Percentiles rank a stretch among this genome's conserved stretches.
phyloP scores from a whole-genome alignment of 2,888 invertebrate genomes.

The Drosophila macrospina region DNA sequence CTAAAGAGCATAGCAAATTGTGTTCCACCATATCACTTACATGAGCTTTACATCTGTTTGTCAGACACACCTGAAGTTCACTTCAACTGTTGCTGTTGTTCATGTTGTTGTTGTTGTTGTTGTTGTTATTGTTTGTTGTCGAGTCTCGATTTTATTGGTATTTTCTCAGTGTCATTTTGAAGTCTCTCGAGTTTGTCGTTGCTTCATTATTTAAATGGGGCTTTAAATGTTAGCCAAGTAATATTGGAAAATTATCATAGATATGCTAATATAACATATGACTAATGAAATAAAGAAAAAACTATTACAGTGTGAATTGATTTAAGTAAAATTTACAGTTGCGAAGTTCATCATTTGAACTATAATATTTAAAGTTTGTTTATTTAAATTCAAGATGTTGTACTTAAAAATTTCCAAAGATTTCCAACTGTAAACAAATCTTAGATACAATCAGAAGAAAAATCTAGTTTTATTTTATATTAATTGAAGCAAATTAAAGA shows the following conservation, averaged over 20 bases:
- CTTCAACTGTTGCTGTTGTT: slow-evolving; percentile 18
- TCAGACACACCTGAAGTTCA: slow-evolving; percentile 24
- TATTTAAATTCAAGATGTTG: too few species aligned
- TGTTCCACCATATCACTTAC: slow-evolving; percentile 44
- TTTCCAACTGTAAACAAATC: too few species aligned
- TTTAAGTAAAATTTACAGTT: not conserved
- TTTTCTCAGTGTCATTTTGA: slow-evolving; percentile 53
- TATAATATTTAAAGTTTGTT: too few species aligned
- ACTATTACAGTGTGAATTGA: slow-evolving; percentile 11
- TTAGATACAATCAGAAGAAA: not conserved
- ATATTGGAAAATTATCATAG: slow-evolving; percentile 38
- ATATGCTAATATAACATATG: slow-evolving; percentile 41
- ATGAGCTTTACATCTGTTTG: slow-evolving; percentile 62
- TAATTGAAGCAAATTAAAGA: not conserved
- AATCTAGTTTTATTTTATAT: not conserved
- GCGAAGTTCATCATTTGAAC: too few species aligned
- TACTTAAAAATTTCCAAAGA: too few species aligned
- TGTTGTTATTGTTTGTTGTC: slow-evolving; percentile 29
- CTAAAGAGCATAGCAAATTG: slow-evolving; percentile 73
- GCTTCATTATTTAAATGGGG: slow-evolving; percentile 43
- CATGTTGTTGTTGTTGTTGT: slow-evolving; percentile 19
- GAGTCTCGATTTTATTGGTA: slow-evolving; percentile 33
- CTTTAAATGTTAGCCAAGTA: slow-evolving; percentile 19
- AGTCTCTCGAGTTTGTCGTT: slow-evolving; percentile 28
- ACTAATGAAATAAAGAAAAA: not conserved